Evolutionary conservation across 2,113 vertebrate genomes (phyloP).

Genomic region (Amphiprion ocellaris): DNA sequence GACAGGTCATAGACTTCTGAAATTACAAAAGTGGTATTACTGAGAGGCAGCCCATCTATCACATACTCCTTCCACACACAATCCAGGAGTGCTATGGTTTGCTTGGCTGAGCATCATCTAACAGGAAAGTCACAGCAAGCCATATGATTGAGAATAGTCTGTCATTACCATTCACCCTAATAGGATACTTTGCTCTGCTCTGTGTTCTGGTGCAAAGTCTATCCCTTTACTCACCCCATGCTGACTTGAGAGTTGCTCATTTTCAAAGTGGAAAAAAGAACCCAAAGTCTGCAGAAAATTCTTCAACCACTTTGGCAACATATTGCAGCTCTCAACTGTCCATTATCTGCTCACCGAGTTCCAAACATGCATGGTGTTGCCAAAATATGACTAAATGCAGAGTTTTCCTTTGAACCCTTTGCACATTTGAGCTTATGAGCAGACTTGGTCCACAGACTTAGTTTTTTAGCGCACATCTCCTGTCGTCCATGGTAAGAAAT

Average conservation of each 20-base stretch:
- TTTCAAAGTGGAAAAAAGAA: background rate
- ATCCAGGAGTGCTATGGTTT: background rate
- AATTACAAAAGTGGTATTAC: constrained; percentile 40
- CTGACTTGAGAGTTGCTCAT: background rate
- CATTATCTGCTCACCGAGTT: background rate
- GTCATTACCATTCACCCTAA: background rate
- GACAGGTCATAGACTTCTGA: constrained; percentile 54
- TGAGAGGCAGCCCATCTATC: constrained; percentile 43
- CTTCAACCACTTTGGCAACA: constrained; percentile 32
- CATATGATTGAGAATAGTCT: background rate
- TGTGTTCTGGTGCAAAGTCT: background rate
- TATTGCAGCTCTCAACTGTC: background rate
- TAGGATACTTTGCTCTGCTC: background rate
- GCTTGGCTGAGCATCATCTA: constrained; percentile 6
- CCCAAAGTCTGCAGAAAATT: background rate
- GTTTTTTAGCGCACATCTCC: background rate
- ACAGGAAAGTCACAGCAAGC: background rate
- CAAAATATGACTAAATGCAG: background rate
- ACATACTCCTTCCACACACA: background rate
- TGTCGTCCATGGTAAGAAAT: background rate
- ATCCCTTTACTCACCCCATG: constrained; percentile 24
- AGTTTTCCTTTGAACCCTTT: background rate
- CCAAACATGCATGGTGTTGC: background rate
- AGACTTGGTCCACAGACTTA: background rate
- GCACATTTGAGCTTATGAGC: background rate